Conservation (phyloP, 2,888 invertebrate genomes). For the Drosophila histrio region DNA sequence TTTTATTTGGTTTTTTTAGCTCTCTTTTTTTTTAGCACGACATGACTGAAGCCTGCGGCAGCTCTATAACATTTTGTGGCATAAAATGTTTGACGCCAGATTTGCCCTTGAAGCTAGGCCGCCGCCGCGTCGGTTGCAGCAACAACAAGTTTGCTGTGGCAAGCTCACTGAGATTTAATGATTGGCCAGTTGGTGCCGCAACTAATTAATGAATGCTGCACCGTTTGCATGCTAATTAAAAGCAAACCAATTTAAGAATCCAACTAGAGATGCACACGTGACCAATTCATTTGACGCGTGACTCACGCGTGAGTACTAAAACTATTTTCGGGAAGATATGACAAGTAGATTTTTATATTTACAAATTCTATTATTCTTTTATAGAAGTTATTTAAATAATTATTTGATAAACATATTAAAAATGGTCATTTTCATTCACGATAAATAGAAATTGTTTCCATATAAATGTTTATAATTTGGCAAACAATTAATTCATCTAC, state of each 20-base stretch:
- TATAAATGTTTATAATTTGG: too few species aligned
- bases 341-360: background rate
- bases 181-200: conserved; percentile 60
- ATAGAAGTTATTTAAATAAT: background rate
- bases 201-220: conserved; percentile 68
- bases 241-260: conserved; percentile 38
- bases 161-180: conserved; percentile 54
- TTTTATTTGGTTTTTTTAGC: conserved; percentile 32
- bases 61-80: conserved; percentile 49
- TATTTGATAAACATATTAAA: too few species aligned
- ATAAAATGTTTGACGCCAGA: conserved; percentile 51
- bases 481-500: too few species aligned
- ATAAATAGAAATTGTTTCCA: too few species aligned
- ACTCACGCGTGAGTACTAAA: conserved; percentile 6
- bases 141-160: conserved; percentile 29
- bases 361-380: background rate
- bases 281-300: conserved; percentile 3
- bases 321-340: background rate
- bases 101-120: conserved; percentile 67
- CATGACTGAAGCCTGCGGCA: conserved; percentile 46
- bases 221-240: conserved; percentile 70
- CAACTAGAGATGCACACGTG: conserved; percentile 45
- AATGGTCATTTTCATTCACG: too few species aligned
- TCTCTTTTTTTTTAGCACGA: conserved; percentile 56
- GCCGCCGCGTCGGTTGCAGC: conserved; percentile 8